These are phyloP conservation scores for Cerastis leucographa DNA, from an alignment of 2,888 invertebrate genomes.

Conservation along the genomic window DNA sequence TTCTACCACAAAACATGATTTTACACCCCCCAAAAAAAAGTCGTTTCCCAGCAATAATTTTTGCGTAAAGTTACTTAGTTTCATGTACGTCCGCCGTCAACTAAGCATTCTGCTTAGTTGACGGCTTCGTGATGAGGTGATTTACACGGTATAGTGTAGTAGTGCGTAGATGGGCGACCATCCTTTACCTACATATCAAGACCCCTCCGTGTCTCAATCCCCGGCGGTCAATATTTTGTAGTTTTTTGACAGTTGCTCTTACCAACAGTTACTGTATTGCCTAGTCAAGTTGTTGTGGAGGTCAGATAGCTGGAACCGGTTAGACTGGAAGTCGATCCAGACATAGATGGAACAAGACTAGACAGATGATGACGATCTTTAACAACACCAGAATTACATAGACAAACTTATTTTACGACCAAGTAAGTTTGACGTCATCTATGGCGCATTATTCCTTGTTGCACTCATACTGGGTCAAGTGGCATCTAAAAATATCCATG, in stretches of 20 bases:
- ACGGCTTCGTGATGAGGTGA: too few relatives aligned
- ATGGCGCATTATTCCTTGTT: not conserved
- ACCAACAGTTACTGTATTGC: not conserved
- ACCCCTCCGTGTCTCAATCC: not conserved
- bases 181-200: not conserved
- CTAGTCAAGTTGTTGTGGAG: not conserved
- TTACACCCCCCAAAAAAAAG: too few relatives aligned
- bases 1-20: too few relatives aligned
- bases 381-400: not conserved
- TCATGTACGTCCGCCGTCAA: too few relatives aligned
- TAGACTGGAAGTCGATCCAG: not conserved
- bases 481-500: constrained; percentile 32
- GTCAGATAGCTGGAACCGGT: not conserved
- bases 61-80: too few relatives aligned
- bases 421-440: constrained; percentile 2
- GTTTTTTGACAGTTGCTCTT: not conserved
- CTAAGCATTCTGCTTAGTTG: too few relatives aligned
- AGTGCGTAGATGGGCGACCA: not conserved
- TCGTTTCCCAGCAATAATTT: too few relatives aligned
- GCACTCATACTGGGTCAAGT: not conserved
- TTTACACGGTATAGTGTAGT: too few relatives aligned
- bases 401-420: not conserved
- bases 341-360: not conserved
- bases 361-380: not conserved
- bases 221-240: not conserved